phyloP scores from a whole-genome alignment of 2,888 invertebrate species.

The Erebia epiphron region DNA sequence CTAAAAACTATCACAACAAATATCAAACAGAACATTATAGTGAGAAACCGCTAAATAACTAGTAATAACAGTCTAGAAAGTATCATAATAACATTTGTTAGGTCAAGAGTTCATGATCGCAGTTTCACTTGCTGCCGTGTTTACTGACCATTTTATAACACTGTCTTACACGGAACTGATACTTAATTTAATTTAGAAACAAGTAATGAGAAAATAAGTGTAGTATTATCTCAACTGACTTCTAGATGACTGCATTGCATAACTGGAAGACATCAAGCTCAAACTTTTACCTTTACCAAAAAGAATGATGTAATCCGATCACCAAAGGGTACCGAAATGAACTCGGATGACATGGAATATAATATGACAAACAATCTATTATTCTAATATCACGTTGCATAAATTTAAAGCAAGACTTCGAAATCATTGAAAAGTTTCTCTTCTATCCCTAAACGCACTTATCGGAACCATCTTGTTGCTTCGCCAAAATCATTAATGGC shows the following conservation, averaged over 20 bases:
- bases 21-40: constrained; percentile 40
- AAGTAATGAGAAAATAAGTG: constrained; percentile 16
- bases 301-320: constrained; percentile 14
- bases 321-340: constrained; percentile 8
- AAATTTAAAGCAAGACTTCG: constrained; percentile 10
- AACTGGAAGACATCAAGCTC: constrained; percentile 10
- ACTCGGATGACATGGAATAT: constrained; percentile 10
- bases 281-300: constrained; percentile 15
- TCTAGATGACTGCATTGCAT: constrained; percentile 3
- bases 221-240: constrained; percentile 5
- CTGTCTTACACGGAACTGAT: constrained; percentile 9
- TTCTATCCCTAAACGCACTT: constrained; percentile 14
- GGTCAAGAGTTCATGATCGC: constrained; percentile 46
- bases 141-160: constrained; percentile 20
- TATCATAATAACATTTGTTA: constrained; percentile 46
- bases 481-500: constrained; percentile 42
- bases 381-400: constrained; percentile 6
- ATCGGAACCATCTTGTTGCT: constrained; percentile 25
- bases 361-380: not conserved
- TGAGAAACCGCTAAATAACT: constrained; percentile 46
- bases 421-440: constrained; percentile 17
- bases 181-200: constrained; percentile 17
- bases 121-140: constrained; percentile 24
- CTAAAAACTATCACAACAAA: constrained; percentile 58
- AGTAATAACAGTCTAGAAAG: constrained; percentile 71